A percentile compares a stretch with the other conserved stretches of the same genome.
Conservation (phyloP, 2,797 vertebrate genomes). For the Melanotaenia parkinsoni region DNA sequence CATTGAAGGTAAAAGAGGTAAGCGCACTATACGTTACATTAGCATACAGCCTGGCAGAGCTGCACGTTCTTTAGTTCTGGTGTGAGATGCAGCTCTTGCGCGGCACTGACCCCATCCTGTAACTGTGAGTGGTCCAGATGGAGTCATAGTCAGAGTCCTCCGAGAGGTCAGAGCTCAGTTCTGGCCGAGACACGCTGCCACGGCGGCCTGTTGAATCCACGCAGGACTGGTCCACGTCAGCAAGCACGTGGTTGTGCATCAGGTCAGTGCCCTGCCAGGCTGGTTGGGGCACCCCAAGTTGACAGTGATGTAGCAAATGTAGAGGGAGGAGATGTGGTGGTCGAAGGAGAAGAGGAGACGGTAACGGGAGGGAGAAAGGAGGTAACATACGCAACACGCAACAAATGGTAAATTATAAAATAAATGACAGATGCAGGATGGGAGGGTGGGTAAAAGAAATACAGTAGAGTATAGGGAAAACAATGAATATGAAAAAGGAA, state of each 20-base stretch:
- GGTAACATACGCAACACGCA: slow-evolving; percentile 51
- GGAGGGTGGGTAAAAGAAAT: slow-evolving; percentile 75
- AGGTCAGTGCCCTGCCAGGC: slow-evolving; percentile 99
- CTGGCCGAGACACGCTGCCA: slow-evolving; percentile 95
- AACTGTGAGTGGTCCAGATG: slow-evolving; percentile 99
- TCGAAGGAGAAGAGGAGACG: slow-evolving; percentile 19
- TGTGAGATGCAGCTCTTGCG: slow-evolving; percentile 99
- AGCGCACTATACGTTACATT: slow-evolving; percentile 68
- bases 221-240: slow-evolving; percentile 94
- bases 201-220: slow-evolving; percentile 94
- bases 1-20: slow-evolving; percentile 73
- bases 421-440: slow-evolving; percentile 82
- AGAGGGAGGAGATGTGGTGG: slow-evolving; percentile 27
- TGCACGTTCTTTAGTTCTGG: slow-evolving; percentile 90
- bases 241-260: slow-evolving; percentile 99
- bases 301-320: slow-evolving; percentile 20
- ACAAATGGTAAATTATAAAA: slow-evolving; percentile 86
- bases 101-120: slow-evolving; percentile 97
- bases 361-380: slow-evolving; percentile 20
- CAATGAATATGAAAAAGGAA: slow-evolving; percentile 37
- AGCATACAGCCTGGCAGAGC: slow-evolving; percentile 57
- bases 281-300: slow-evolving; percentile 77
- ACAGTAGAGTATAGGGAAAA: slow-evolving; percentile 81
- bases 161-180: slow-evolving; percentile 94
- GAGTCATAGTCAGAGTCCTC: slow-evolving; percentile 99